Conservation (phyloP, 2,888 invertebrate genomes). For the Scrobipalpa costella region DNA sequence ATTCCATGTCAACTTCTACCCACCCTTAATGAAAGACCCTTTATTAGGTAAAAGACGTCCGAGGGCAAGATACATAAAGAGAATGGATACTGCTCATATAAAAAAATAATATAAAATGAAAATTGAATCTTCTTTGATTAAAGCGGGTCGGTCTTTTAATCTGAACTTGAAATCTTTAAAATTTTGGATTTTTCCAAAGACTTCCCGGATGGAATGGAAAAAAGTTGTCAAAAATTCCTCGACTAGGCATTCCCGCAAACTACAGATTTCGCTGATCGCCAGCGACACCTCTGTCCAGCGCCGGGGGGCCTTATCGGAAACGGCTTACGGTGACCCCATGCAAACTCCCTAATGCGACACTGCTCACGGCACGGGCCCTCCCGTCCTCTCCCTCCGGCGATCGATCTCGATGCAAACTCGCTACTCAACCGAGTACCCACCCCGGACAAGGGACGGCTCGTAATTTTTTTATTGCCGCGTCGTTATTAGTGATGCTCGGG, state of each 20-base stretch:
- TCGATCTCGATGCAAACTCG: slow-evolving; percentile 79
- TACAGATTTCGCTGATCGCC: neutral
- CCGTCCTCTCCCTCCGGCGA: slow-evolving; percentile 55
- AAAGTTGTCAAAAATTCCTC: no score
- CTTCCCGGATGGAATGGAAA: no score
- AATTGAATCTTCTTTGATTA: no score
- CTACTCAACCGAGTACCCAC: slow-evolving; percentile 43
- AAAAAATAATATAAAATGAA: no score
- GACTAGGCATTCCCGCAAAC: neutral
- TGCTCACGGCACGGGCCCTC: slow-evolving; percentile 57
- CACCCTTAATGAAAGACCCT: no score
- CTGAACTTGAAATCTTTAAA: no score
- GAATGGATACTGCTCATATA: no score
- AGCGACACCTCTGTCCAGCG: slow-evolving; percentile 26
- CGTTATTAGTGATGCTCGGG: slow-evolving; percentile 30
- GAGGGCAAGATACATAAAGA: no score
- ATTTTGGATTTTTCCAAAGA: no score
- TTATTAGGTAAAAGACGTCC: no score
- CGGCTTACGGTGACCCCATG: slow-evolving; percentile 80
- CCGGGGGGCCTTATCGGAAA: slow-evolving; percentile 79
- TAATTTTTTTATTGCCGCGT: slow-evolving; percentile 68
- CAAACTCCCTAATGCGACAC: slow-evolving; percentile 78
- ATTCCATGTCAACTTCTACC: no score
- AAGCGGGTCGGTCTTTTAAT: no score
- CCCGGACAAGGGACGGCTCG: slow-evolving; percentile 56